These are phyloP conservation scores for Sorex fumeus DNA, from an alignment of 2,113 vertebrate species.

Conservation along the genomic window DNA sequence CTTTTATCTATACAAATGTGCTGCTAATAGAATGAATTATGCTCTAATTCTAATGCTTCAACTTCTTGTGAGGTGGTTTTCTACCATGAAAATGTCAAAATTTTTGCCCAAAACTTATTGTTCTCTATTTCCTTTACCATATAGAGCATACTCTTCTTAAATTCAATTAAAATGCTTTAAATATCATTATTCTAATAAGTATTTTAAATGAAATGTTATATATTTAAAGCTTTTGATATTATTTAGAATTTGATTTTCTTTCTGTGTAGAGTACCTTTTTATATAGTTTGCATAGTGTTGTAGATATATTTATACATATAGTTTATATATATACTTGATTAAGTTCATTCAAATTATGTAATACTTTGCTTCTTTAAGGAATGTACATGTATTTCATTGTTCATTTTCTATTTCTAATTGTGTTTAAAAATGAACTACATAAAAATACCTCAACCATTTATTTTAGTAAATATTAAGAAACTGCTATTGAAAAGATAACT, in stretches of 20 bases:
- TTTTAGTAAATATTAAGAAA: too few species aligned
- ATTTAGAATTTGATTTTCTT: not conserved
- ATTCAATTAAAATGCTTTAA: slow-evolving; percentile 34
- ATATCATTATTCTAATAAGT: not conserved
- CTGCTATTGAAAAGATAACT: too few species aligned
- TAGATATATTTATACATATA: slow-evolving; percentile 1
- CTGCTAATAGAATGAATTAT: not conserved
- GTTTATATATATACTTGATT: slow-evolving; percentile 15
- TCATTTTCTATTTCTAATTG: not conserved
- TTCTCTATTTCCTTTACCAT: too few species aligned
- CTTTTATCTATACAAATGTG: slow-evolving; percentile 21
- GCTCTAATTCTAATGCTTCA: slow-evolving; percentile 1
- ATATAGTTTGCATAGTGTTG: not conserved
- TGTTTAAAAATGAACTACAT: too few species aligned
- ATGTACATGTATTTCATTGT: not conserved
- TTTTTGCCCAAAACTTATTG: too few species aligned
- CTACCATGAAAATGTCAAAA: not conserved
- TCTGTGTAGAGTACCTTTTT: slow-evolving; percentile 8
- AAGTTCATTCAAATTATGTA: slow-evolving; percentile 44
- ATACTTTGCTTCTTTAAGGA: not conserved
- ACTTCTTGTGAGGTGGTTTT: slow-evolving; percentile 6
- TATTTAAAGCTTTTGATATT: not conserved
- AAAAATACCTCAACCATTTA: too few species aligned
- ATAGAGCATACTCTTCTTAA: too few species aligned
- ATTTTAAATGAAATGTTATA: slow-evolving; percentile 4